Base-by-base conservation (phyloP, 2,888 invertebrate genomes). In the Volucella bombylans region DNA sequence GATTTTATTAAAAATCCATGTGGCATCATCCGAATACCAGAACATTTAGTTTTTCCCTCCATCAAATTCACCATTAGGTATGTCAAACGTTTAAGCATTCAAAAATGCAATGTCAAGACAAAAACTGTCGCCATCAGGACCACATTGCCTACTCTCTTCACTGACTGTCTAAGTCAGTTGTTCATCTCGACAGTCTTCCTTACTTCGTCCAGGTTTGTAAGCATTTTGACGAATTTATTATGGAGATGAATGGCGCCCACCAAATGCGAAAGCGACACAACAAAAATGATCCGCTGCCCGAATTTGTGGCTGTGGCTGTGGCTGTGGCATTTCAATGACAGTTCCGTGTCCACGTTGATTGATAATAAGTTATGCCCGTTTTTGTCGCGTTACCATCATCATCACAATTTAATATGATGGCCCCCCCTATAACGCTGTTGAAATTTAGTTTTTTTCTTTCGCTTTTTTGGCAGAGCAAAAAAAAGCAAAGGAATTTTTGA, bases 171-270 rank as follows among this genome's bases (percentile, higher is more conserved):
- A 57, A 59, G 57, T 59, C 39, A 57, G 15, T 55, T 41, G 64
- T 62, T 45, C 55, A 49, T 68, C 50, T 71, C 18, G 23, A 31
- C 18, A 55, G 62, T 62, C 55, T 39, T 52, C 45, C 57, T 54
- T 18, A 39, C 47, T 47, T 47, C 52, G 45, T 50, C 41, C 68
- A 52, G n/a, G 18, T 47, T 57, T 47, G 31, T 55, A 79, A 81
- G 87, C 86, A 87, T 89, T 89, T 87, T 88, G 89, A 90, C 88
- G 89, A 89, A 89, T 89, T 89, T 89, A 89, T 90, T 90, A 90
- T 89, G 89, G 88, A 89, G 88, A 90, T 89, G 89, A 90, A 89
- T 90, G 90, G 90, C 90, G 90, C 90, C 90, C 89, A 89, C 88
- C 89, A 88, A 89, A 88, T 87, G 87, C 78, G 83, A 79, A 57